Evolutionary conservation across 2,797 vertebrate species (phyloP), one percentile per base, ranked within the genome.

Genomic region (Alcedo quadribrachys): DNA sequence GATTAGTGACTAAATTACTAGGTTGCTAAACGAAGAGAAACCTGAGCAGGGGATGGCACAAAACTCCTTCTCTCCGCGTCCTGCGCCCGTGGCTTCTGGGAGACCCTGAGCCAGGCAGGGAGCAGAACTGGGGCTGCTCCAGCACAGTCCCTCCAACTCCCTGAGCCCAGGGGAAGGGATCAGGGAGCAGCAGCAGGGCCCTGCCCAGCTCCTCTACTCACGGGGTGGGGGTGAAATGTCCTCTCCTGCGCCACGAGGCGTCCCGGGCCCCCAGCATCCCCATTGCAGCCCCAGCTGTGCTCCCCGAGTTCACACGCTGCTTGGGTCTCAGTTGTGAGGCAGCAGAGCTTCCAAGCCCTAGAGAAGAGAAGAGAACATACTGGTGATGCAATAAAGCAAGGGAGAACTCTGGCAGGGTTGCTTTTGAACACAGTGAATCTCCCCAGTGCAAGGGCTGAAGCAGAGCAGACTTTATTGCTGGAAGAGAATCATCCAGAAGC

Each of bases 321-420:
- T 88, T 57, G 94, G 86, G 46, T 95, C 89, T 90, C 95, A 89
- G 81, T 57, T 61, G 92, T 67, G 68, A 96, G 76, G 94, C n/a
- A 94, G 91, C 85, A 63, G 70, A 90, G 91, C 81, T 90, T 87
- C 95, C 95, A 80, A 96, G 87, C 87, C 94, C 97, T 97, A 55
- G 75, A 90, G 65, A 95, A 51, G 37, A 15, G 37, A 40, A 40
- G 74, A 93, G 53, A 95, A 78, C 11, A 91, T 80, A 91, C 90
- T 70, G 87, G 78, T 96, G 96, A 96, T 85, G 94, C 61, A 96
- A 81, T 77, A 85, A 83, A 96, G 32, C 80, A 87, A 84, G 40
- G 14, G 42, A 45, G 37, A 81, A 35, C 1, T 12, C 58, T 57
- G 91, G 85, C 84, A 81, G 51, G 53, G 70, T 37, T 79, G 90